These are phyloP conservation scores for Argopecten irradians DNA, from an alignment of 1,140 invertebrate species.

Conservation along the genomic window DNA sequence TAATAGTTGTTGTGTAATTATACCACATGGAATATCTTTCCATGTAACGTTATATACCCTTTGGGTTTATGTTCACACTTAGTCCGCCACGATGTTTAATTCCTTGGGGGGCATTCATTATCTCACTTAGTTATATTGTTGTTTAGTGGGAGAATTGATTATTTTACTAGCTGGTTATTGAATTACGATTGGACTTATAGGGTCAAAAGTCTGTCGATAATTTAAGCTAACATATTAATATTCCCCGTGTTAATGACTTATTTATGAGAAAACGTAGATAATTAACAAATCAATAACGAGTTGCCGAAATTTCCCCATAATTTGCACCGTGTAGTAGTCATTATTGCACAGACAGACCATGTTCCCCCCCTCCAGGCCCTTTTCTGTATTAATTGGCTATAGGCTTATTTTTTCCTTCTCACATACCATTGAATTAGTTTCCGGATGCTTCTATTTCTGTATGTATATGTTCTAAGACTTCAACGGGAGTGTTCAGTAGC, in stretches of 20 bases:
- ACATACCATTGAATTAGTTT: slow-evolving; percentile 12
- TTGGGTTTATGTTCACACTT: background rate
- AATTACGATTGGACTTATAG: background rate
- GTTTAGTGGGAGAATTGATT: background rate
- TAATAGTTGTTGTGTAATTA: too few relatives aligned
- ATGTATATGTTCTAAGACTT: background rate
- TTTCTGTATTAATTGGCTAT: background rate
- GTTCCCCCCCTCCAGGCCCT: background rate
- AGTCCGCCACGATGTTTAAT: background rate
- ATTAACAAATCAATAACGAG: background rate
- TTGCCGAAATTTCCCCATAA: background rate
- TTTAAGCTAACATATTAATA: background rate
- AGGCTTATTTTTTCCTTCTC: slow-evolving; percentile 17
- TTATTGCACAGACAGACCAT: background rate
- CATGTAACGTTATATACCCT: background rate
- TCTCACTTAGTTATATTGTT: background rate
- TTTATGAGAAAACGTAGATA: slow-evolving; percentile 11
- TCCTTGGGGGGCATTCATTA: background rate
- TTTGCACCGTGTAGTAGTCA: background rate
- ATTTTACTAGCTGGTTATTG: background rate
- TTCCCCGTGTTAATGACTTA: background rate
- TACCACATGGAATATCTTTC: background rate
- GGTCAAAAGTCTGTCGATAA: background rate
- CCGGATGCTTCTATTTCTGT: background rate
- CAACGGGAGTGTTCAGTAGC: background rate